Base-by-base conservation (phyloP, 2,888 invertebrate species). In the Chaetogeoica ovagalla region DNA sequence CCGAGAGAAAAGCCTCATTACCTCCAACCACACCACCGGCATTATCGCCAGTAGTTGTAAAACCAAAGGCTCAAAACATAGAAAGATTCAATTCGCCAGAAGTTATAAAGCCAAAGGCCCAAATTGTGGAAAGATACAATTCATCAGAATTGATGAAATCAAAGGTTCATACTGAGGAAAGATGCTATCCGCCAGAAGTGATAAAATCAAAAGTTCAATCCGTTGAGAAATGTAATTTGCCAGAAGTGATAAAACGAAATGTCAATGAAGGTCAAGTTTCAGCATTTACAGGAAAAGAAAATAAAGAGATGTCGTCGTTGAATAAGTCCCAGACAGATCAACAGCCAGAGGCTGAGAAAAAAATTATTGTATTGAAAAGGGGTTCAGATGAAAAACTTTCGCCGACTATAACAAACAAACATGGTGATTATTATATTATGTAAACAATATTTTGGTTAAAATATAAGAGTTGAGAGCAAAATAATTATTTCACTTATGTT, bases 321-420 rank as follows among this genome's bases (percentile, higher is more conserved):
- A 30, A 68, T 68, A 43, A 57, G 1, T 43, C n/a, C 13, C 66
- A 43, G 13, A 15, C 15, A 43, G 57, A 23, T 59, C 66, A 75
- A 43, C 63, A 71, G 8, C 9, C 57, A 23, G 43, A 71, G 1
- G 2, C 15, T 1, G 57, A 71, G 15, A 70, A 63, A 7, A 71
- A 65, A 43, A 63, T 79, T 17, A 71, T 71, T 55, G 79, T 79
- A 55, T 57, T 79, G 9, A 79, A 71, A 63, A 69, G 69, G 17
- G 62, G 39, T 1, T 62, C 62, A 8, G 63, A 79, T 55, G 55
- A 79, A 60, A 57, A 37, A 19, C 52, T 70, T 37, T 39, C 55
- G 13, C 63, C 63, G 39, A 43, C 55, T 23, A 15, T 55, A 21
- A 69, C 60, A 37, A 71, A 79, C 43, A 79, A 79, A 15, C 79